Base-by-base conservation (phyloP, 92 coral and sea anemone genomes). In the Meandrina meandrites region DNA sequence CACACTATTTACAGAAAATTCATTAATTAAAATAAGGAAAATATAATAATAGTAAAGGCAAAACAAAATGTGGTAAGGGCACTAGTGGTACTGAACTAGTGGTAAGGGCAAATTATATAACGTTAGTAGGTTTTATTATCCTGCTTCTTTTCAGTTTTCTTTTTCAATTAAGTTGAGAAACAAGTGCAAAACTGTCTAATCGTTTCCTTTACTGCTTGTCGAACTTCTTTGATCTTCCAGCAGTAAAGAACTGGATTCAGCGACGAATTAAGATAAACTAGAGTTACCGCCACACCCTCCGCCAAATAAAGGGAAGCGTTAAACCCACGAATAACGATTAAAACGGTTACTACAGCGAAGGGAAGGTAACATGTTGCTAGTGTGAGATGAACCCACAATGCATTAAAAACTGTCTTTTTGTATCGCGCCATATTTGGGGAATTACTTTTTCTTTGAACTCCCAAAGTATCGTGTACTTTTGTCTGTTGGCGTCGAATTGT, bases 181-280 rank as follows among this genome's bases (percentile, higher is more conserved):
- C 15, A 31, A 70, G 75, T 2, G 21, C 37, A 70, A 70, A 70
- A 30, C 75, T 17, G 36, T 30, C 22, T 34, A 3, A 40, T 3
- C 21, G 60, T 77, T 48, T 77, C 60, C 24, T 45, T 77, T 18
- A 77, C 81, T 28, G 64, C 34, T 77, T 45, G 21, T 50, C 81
- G 35, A 27, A 77, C 81, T 27, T 77, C 81, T 30, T 77, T 77
- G 66, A 77, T 77, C 40, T 53, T 77, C 81, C 81, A 77, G 24
- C 81, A 48, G 62, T 77, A 77, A 31, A 77, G 31, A 77, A 77
- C 22, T 48, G 62, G 81, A 53, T 45, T 77, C 32, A 77, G 81
- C 48, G 48, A 40, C 8, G 78, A 76, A 45, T 76, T 42, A n/a
- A 76, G 79, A 27, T 45, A 42, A 48, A 76, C 36, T 24, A 40